Evolutionary conservation across 2,888 invertebrate genomes (phyloP).

Genomic region (Phyllotreta cruciferae): DNA sequence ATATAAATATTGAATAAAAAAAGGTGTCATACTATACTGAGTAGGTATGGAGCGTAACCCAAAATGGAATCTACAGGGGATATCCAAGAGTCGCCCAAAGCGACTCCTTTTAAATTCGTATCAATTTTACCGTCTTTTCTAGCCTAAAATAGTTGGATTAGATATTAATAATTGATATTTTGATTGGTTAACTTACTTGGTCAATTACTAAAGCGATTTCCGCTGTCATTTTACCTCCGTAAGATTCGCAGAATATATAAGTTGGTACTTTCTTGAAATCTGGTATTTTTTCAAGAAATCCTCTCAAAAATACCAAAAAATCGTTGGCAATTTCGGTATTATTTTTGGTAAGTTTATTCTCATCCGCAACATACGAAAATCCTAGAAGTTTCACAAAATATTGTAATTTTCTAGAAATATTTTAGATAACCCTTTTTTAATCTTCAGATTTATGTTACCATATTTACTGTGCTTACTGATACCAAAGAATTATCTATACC

Average conservation of each 20-base stretch:
- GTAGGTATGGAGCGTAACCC: conserved; percentile 82
- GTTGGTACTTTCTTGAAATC: conserved; percentile 76
- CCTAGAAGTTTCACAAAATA: conserved; percentile 59
- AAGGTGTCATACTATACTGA: conserved; percentile 66
- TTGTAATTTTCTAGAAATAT: conserved; percentile 2
- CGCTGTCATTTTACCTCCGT: conserved; percentile 92
- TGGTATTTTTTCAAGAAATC: conserved; percentile 72
- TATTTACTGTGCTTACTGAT: no score
- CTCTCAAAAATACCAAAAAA: conserved; percentile 74
- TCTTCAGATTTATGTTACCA: no score
- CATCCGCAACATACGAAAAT: conserved; percentile 74
- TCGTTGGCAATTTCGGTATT: conserved; percentile 76
- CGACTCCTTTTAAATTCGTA: conserved; percentile 79
- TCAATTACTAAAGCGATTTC: conserved; percentile 74
- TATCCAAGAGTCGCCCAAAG: conserved; percentile 90
- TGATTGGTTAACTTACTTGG: conserved; percentile 58
- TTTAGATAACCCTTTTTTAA: no score
- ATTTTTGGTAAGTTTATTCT: conserved; percentile 62
- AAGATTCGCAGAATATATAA: conserved; percentile 89
- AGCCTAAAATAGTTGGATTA: conserved; percentile 39
- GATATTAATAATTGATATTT: not conserved
- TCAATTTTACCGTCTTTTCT: conserved; percentile 40
- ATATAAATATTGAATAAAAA: not conserved
- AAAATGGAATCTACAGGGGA: conserved; percentile 84
- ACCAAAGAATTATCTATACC: no score